Base-by-base conservation (phyloP, 1,140 invertebrate genomes). In the Xylocopa sonorina region DNA sequence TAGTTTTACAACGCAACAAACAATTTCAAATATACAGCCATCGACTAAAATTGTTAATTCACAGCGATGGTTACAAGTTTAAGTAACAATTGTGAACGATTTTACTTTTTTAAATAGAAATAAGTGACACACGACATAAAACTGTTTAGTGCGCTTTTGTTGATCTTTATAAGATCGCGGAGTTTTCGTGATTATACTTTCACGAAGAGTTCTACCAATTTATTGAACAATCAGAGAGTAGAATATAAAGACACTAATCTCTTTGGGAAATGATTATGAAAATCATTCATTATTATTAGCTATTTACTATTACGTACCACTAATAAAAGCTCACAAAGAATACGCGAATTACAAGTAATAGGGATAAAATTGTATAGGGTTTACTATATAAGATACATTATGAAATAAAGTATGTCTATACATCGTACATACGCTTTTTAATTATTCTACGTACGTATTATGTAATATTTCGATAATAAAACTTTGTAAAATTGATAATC, bases 91-190 rank as follows among this genome's bases (percentile, higher is more conserved):
- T 32, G 10, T 18, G n/a, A 63, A 62, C 34, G n/a, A 16, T 34
- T n/a, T 41, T n/a, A 27, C 34, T 38, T 79, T 48, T 63, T 24
- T 5, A 43, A 72, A 27, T 24, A 46, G 55, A 55, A 57, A 60
- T 60, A n/a, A 60, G 21, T 6, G 3, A 34, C 3, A 5, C 12
- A 34, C 3, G 21, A 58, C 29, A n/a, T 12, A n/a, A 10, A 7
- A 1, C 2, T 1, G 1, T 24, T 16, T 0, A 14, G 12, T 3
- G 51, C n/a, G n/a, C n/a, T n/a, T n/a, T n/a, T n/a, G n/a, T n/a
- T n/a, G n/a, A n/a, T n/a, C n/a, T n/a, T n/a, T n/a, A 38, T 38
- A 38, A 38, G 9, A 38, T 38, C 9, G 3, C 38, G 3, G 18
- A 32, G 3, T 7, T 24, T 41, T n/a, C n/a, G 10, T 0, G 7